Conservation (phyloP, 2,888 invertebrate genomes). For the Athetis lepigone region DNA sequence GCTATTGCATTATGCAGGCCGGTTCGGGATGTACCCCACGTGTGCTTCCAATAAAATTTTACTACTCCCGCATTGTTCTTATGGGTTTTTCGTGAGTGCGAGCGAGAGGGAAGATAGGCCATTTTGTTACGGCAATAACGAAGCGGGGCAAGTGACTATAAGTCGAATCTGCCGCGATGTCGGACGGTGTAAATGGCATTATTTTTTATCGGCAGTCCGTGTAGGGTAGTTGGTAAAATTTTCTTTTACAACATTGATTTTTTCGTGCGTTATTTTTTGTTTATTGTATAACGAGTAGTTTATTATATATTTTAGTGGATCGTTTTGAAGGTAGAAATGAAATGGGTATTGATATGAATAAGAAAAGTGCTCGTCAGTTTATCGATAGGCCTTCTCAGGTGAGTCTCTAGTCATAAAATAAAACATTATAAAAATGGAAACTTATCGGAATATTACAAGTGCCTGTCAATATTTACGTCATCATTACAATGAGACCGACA, state of each 20-base stretch:
- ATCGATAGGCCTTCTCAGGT: not conserved
- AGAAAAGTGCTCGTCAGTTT: slow-evolving; percentile 17
- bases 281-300: slow-evolving; percentile 55
- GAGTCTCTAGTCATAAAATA: not conserved
- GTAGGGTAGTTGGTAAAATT: slow-evolving; percentile 68
- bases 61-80: slow-evolving; percentile 86
- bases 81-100: slow-evolving; percentile 74
- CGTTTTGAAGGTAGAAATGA: slow-evolving; percentile 31
- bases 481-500: slow-evolving; percentile 14
- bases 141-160: slow-evolving; percentile 81
- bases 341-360: slow-evolving; percentile 34
- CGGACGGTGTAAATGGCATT: slow-evolving; percentile 74
- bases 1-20: slow-evolving; percentile 88
- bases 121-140: slow-evolving; percentile 83
- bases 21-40: slow-evolving; percentile 78
- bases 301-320: slow-evolving; percentile 53
- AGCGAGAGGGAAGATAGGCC: slow-evolving; percentile 76
- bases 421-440: not conserved
- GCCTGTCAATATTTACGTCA: slow-evolving; percentile 22
- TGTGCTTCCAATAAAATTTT: slow-evolving; percentile 90
- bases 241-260: slow-evolving; percentile 74
- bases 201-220: slow-evolving; percentile 78
- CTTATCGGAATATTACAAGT: not conserved
- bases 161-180: slow-evolving; percentile 75
- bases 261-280: slow-evolving; percentile 55